phyloP scores from a whole-genome alignment of 2,888 invertebrate species.

The Rosalia funebris region DNA sequence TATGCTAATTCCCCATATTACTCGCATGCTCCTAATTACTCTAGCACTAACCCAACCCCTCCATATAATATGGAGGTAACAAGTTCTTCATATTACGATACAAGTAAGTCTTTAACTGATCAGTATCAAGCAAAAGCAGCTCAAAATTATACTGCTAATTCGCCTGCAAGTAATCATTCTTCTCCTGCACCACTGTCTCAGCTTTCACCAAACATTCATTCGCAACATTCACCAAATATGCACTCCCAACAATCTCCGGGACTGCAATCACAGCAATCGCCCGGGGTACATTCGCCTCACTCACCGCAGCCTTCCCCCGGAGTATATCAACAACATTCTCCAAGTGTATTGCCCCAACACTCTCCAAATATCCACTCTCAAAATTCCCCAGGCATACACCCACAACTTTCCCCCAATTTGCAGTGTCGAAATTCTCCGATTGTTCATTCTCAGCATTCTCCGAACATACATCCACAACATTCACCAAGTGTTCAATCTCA shows the following conservation, averaged over 20 bases:
- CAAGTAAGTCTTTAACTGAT: constrained; percentile 65
- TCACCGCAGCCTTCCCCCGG: constrained; percentile 35
- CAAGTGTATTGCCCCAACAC: constrained; percentile 23
- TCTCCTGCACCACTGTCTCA: constrained; percentile 44
- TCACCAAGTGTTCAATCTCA: constrained; percentile 15
- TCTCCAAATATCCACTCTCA: constrained; percentile 32
- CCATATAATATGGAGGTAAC: constrained; percentile 56
- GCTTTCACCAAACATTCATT: constrained; percentile 42
- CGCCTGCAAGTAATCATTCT: constrained; percentile 56
- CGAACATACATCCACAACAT: constrained; percentile 20
- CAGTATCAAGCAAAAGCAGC: constrained; percentile 62
- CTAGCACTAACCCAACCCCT: constrained; percentile 66
- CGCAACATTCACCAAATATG: constrained; percentile 42
- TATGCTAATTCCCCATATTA: constrained; percentile 60
- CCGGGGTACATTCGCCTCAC: constrained; percentile 43
- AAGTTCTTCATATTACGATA: constrained; percentile 68
- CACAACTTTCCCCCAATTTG: constrained; percentile 29
- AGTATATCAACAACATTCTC: constrained; percentile 36
- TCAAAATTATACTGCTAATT: constrained; percentile 59
- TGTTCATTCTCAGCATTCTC: constrained; percentile 14
- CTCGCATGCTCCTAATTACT: constrained; percentile 58
- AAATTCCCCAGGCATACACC: constrained; percentile 34
- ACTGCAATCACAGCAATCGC: constrained; percentile 44
- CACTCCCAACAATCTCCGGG: constrained; percentile 42
- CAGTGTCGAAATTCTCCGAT: constrained; percentile 24